These are phyloP conservation scores for Sebastes iracundus DNA, from an alignment of 2,797 vertebrate genomes.

Conservation along the genomic window DNA sequence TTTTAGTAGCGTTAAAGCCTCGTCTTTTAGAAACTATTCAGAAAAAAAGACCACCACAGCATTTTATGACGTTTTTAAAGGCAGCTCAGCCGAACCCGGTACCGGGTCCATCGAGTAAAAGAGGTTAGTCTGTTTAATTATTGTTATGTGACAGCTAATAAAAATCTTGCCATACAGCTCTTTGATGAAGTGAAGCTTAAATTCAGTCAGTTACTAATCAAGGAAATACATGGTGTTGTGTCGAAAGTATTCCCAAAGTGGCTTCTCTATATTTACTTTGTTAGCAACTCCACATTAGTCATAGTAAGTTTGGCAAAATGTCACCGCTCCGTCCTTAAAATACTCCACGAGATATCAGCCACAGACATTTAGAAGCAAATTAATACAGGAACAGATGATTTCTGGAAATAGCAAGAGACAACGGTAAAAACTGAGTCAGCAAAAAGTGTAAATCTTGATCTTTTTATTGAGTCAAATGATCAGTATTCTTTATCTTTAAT, in stretches of 20 bases:
- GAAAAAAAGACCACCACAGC: too few species aligned
- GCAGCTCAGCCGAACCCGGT: too few species aligned
- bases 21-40: too few species aligned
- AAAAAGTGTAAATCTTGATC: conserved; percentile 50
- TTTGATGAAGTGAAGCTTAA: background rate
- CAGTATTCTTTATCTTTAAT: conserved; percentile 57
- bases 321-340: background rate
- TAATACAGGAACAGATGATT: background rate
- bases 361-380: background rate
- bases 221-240: background rate
- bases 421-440: conserved; percentile 38
- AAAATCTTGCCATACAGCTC: background rate
- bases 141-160: background rate
- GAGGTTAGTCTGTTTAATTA: background rate
- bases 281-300: background rate
- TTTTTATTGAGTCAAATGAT: conserved; percentile 77
- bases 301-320: background rate
- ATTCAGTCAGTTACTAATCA: background rate
- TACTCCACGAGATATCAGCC: background rate
- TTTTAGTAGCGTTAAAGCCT: too few species aligned
- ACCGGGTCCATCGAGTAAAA: too few species aligned
- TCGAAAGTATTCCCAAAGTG: background rate
- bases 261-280: background rate
- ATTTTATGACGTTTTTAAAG: too few species aligned
- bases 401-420: background rate